Evolutionary conservation across 2,797 vertebrate species (phyloP), one percentile per base, ranked within the genome.

Genomic region (Chaenodraco wilsoni): DNA sequence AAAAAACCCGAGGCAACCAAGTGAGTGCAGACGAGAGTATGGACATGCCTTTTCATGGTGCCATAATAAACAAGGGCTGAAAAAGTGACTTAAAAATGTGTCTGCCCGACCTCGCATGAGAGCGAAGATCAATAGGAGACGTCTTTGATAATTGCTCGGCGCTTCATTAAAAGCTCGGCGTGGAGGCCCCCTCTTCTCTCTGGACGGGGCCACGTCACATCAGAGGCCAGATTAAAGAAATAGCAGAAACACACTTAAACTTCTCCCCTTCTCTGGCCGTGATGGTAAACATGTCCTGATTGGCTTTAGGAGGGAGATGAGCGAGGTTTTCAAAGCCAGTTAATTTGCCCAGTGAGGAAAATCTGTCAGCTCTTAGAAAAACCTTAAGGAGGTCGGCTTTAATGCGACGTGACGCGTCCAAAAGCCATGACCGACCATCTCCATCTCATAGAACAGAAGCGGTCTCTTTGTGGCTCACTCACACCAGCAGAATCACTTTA

Each of bases 281-380:
- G 69, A 79, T 80, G 68, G 87, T 90, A 91, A 93, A 88, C 81
- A 90, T 56, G 86, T 66, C 70, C 75, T 82, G 88, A 93, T 91
- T 86, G 82, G 89, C 86, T 91, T 84, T 72, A 78, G 83, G 83
- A 63, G 57, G 27, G 74, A 89, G 89, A 91, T 87, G 88, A 92
- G 84, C 80, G 82, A 76, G 64, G 59, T 85, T 85, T 27, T 91
- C 88, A 91, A 89, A 93, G 92, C 68, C 57, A 41, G 85, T 85
- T 93, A 84, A 93, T 94, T 93, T 93, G 54, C 71, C 83, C 77
- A 5, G 70, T 88, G 82, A 51, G 69, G 71, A 83, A 45, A 83
- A 87, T 79, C 70, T 90, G 88, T 86, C 89, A 87, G 88, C 49
- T 48, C 69, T 74, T 85, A 78, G 61, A 85, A 82, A 37, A 85